Conservation (phyloP, 2,888 invertebrate species). For the Metalampra italica region DNA sequence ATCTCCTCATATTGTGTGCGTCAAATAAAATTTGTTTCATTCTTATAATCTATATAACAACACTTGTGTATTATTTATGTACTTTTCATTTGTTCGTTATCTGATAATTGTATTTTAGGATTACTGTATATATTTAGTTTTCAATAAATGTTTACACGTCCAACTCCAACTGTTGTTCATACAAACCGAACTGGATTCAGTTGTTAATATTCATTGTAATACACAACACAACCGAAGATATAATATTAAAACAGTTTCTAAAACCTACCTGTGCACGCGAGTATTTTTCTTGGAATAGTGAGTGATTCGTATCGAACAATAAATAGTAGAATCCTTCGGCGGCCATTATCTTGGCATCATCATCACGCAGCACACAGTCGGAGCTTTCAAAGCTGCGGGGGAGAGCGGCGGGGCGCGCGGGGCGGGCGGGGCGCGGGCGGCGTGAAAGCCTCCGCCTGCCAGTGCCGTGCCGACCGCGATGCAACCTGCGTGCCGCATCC, state of each 20-base stretch:
- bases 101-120: too few species aligned
- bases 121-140: too few species aligned
- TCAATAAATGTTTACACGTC: too few species aligned
- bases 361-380: constrained; percentile 62
- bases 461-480: constrained; percentile 66
- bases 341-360: constrained; percentile 74
- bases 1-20: too few species aligned
- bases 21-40: too few species aligned
- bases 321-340: constrained; percentile 72
- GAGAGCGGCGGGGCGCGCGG: constrained; percentile 41
- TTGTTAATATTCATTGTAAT: too few species aligned
- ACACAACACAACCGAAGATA: too few species aligned
- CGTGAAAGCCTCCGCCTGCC: constrained; percentile 62
- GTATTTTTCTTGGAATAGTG: constrained; percentile 49
- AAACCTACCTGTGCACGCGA: constrained; percentile 32
- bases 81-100: too few species aligned
- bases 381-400: constrained; percentile 68
- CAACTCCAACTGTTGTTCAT: too few species aligned
- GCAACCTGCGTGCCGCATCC: constrained; percentile 55
- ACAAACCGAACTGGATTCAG: too few species aligned
- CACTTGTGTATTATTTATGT: too few species aligned
- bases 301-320: constrained; percentile 66
- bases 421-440: constrained; percentile 56
- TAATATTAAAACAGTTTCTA: not conserved
- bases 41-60: too few species aligned